Base-by-base conservation (phyloP, 2,888 invertebrate species). In the Xylota sylvarum region DNA sequence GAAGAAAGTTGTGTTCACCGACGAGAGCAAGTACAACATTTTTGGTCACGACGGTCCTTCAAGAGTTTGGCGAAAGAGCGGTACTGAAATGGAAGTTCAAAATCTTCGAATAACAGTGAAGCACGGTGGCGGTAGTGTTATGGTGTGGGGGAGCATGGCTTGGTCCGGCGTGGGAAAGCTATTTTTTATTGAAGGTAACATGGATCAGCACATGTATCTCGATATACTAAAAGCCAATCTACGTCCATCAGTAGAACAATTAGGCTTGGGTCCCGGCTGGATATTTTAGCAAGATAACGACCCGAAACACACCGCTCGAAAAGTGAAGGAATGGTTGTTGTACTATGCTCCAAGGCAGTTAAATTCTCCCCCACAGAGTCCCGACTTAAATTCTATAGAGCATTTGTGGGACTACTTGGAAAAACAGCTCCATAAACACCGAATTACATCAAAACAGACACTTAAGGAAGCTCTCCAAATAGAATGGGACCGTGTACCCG, bases 1-100 rank as follows among this genome's bases (percentile, higher is more conserved):
- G 62, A 60, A 23, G 17, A 43, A 60, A 23, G 60, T 60, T 40
- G 5, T 60, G 12, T 60, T 60, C 43, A 43, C 60, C n/a, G 60
- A 43, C 23, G 43, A 43, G 10, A 60, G 40, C 10, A 60, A 60
- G n/a, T 43, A n/a, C n/a, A n/a, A n/a, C n/a, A n/a, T n/a, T n/a
- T n/a, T n/a, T n/a, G n/a, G n/a, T n/a, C n/a, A n/a, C n/a, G n/a
- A n/a, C n/a, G n/a, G n/a, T n/a, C n/a, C n/a, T n/a, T n/a, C n/a
- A n/a, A n/a, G n/a, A n/a, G n/a, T n/a, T n/a, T n/a, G n/a, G n/a
- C n/a, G n/a, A n/a, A n/a, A n/a, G n/a, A n/a, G n/a, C n/a, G n/a
- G n/a, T n/a, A n/a, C n/a, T n/a, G n/a, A n/a, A n/a, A n/a, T n/a
- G n/a, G n/a, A n/a, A n/a, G n/a, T n/a, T n/a, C n/a, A n/a, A n/a